Conservation (phyloP, 1,140 invertebrate genomes). For the Batillaria attramentaria region DNA sequence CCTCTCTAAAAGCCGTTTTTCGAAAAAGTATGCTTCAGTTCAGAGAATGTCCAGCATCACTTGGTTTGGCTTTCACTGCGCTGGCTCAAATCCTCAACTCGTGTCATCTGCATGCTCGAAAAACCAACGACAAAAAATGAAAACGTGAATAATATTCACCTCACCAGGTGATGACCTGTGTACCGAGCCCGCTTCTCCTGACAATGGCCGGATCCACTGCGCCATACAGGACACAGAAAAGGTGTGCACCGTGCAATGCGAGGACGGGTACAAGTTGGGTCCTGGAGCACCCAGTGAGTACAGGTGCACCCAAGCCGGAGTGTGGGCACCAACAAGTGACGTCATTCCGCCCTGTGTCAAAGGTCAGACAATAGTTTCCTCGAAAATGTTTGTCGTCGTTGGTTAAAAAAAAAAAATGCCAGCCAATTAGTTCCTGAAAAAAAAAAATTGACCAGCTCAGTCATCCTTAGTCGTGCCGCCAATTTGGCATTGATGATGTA, state of each 20-base stretch:
- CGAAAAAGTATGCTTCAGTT: background rate
- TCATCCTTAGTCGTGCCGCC: background rate
- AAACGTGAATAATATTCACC: background rate
- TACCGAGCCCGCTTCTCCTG: background rate
- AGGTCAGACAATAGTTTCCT: conserved; percentile 72
- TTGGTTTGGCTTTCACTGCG: background rate
- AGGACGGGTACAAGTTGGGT: conserved; percentile 71
- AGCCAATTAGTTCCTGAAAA: background rate
- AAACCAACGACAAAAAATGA: background rate
- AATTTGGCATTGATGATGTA: background rate
- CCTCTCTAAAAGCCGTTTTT: no score
- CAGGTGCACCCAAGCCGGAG: conserved; percentile 78
- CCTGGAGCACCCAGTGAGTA: conserved; percentile 77
- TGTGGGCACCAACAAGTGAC: conserved; percentile 78
- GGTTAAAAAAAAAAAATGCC: no score
- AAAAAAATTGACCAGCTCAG: background rate
- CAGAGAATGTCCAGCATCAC: background rate
- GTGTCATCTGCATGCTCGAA: background rate
- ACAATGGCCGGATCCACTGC: background rate
- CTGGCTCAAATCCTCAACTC: no score
- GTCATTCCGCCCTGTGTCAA: conserved; percentile 81
- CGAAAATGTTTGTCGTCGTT: background rate
- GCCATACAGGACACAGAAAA: background rate
- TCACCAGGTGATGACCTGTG: background rate
- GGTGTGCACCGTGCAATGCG: background rate